A percentile compares a stretch with the other conserved stretches of the same genome.
phyloP scores from a whole-genome alignment of 2,888 invertebrate species.

The Acleris holmiana region DNA sequence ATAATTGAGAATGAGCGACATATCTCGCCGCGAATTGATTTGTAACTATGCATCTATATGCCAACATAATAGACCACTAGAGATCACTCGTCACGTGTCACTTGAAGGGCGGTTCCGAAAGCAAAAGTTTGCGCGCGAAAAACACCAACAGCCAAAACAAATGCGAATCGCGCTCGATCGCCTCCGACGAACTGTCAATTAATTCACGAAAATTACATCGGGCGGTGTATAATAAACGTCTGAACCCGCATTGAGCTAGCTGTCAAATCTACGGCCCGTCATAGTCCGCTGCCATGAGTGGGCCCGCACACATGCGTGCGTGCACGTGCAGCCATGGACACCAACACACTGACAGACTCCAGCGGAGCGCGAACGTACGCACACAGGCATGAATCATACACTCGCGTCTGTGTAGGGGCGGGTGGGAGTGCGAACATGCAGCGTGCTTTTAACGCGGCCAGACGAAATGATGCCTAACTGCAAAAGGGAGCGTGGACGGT shows the following conservation, averaged over 20 bases:
- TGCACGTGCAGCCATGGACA: conserved; percentile 71
- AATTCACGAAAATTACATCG: conserved; percentile 78
- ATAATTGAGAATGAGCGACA: conserved; percentile 62
- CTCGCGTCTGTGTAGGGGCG: conserved; percentile 73
- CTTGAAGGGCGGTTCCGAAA: conserved; percentile 63
- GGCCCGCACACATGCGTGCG: conserved; percentile 73
- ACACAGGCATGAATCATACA: conserved; percentile 76
- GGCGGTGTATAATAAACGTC: conserved; percentile 81
- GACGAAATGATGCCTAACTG: conserved; percentile 80
- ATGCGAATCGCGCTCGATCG: conserved; percentile 47
- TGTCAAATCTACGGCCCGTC: conserved; percentile 86
- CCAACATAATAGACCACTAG: conserved; percentile 73
- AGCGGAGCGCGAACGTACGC: conserved; percentile 74
- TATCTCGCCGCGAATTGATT: conserved; percentile 74
- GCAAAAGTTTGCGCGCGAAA: conserved; percentile 73
- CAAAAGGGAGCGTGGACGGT: conserved; percentile 70
- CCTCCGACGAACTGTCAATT: conserved; percentile 66
- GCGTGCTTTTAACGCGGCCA: conserved; percentile 81
- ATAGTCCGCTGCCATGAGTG: conserved; percentile 84
- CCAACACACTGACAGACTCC: conserved; percentile 80
- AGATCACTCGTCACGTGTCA: conserved; percentile 63
- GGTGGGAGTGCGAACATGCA: conserved; percentile 84
- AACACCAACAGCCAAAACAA: conserved; percentile 39
- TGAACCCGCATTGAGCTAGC: conserved; percentile 85
- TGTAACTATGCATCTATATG: conserved; percentile 76